Percentiles rank a stretch among this genome's conserved stretches.
Conservation (phyloP, 2,888 invertebrate species). For the Carterocephalus palaemon region DNA sequence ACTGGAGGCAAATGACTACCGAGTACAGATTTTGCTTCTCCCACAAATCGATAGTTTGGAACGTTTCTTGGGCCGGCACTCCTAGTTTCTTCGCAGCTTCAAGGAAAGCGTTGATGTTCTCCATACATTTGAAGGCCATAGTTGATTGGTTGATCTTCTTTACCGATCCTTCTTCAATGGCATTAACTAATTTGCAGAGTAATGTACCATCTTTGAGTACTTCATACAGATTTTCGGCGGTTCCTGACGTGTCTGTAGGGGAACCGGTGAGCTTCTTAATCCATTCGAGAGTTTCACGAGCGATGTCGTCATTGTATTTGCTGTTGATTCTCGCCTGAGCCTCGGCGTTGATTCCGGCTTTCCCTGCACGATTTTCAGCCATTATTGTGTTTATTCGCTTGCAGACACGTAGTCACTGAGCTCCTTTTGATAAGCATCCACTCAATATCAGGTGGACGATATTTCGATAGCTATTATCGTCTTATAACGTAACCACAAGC, state of each 20-base stretch:
- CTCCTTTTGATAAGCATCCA: constrained; percentile 61
- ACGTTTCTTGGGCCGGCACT: constrained; percentile 95
- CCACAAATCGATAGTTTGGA: constrained; percentile 99
- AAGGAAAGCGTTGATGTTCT: constrained; percentile 96
- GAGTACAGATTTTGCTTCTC: constrained; percentile 97
- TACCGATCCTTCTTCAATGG: constrained; percentile 89
- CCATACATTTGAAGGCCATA: constrained; percentile 99
- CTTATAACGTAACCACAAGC: constrained; percentile 48
- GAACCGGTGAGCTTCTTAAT: constrained; percentile 91
- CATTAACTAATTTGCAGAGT: constrained; percentile 93
- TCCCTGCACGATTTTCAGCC: constrained; percentile 71
- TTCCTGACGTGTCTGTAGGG: constrained; percentile 89
- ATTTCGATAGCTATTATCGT: constrained; percentile 64
- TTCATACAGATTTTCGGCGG: constrained; percentile 93
- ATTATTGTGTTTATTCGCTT: constrained; percentile 62
- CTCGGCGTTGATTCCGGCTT: constrained; percentile 74
- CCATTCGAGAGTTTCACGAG: constrained; percentile 95
- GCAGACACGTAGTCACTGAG: constrained; percentile 69
- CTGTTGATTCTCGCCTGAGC: constrained; percentile 87
- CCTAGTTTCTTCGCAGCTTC: constrained; percentile 91
- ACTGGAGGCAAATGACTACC: constrained; percentile 96
- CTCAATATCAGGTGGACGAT: constrained; percentile 57
- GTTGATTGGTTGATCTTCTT: constrained; percentile 94
- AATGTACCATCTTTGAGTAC: constrained; percentile 93
- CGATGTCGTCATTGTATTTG: constrained; percentile 97